Conservation (phyloP, 2,113 vertebrate genomes). For the Archocentrus centrarchus region DNA sequence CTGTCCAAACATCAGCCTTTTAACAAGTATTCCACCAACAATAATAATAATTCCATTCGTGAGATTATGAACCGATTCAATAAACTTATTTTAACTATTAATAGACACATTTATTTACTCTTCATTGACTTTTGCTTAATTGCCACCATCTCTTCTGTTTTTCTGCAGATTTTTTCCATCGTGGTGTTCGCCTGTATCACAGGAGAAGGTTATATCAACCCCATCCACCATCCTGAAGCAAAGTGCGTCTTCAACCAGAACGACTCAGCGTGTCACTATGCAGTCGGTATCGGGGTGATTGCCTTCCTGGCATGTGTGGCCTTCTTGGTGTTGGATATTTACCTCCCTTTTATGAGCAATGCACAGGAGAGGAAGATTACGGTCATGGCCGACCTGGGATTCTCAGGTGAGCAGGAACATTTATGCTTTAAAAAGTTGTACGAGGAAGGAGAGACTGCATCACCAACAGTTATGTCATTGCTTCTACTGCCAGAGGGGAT, state of each 20-base stretch:
- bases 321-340: constrained; percentile 86
- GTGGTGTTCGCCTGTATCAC: constrained; percentile 89
- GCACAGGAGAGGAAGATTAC: constrained; percentile 86
- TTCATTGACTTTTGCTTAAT: background rate
- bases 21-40: background rate
- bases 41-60: too few relatives aligned
- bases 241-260: constrained; percentile 88
- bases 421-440: background rate
- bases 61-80: too few relatives aligned
- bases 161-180: constrained; percentile 84
- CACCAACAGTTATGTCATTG: too few relatives aligned
- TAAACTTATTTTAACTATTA: too few relatives aligned
- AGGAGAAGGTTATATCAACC: constrained; percentile 85
- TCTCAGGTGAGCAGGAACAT: constrained; percentile 83
- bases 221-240: fast-evolving
- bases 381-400: constrained; percentile 85
- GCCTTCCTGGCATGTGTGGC: constrained; percentile 87
- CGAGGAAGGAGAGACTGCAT: background rate
- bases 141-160: background rate
- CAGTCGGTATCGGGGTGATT: constrained; percentile 84
- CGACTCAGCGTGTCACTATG: constrained; percentile 86
- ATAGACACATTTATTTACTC: fast-evolving
- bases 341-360: constrained; percentile 89
- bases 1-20: background rate
- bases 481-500: background rate